Evolutionary conservation across 2,797 vertebrate genomes (phyloP).

Genomic region (Luscinia megarhynchos): DNA sequence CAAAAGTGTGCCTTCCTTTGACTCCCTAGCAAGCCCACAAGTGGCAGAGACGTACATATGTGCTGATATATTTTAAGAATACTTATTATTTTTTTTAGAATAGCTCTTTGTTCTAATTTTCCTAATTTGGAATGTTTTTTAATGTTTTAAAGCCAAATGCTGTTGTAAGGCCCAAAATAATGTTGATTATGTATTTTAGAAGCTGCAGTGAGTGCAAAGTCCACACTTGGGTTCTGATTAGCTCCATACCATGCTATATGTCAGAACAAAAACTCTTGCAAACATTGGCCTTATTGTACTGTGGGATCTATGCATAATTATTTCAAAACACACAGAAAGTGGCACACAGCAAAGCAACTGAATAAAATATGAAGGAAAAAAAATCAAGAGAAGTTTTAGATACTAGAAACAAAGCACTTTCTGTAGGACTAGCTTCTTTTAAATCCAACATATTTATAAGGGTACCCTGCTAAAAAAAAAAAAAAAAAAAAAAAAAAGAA

Average conservation of each 20-base stretch:
- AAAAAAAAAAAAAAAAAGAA: background rate
- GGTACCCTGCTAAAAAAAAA: slow-evolving; percentile 43
- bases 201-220: slow-evolving; percentile 26
- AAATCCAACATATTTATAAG: slow-evolving; percentile 73
- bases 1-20: background rate
- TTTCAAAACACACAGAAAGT: slow-evolving; percentile 70
- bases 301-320: slow-evolving; percentile 41
- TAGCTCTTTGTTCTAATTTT: slow-evolving; percentile 48
- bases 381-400: slow-evolving; percentile 50
- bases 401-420: slow-evolving; percentile 68
- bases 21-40: background rate
- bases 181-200: slow-evolving; percentile 46
- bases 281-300: slow-evolving; percentile 54
- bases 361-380: slow-evolving; percentile 37
- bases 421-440: slow-evolving; percentile 62
- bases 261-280: slow-evolving; percentile 61
- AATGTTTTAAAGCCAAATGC: slow-evolving; percentile 24
- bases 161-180: slow-evolving; percentile 32
- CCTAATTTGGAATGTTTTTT: slow-evolving; percentile 45
- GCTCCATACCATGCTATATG: slow-evolving; percentile 30
- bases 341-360: slow-evolving; percentile 47
- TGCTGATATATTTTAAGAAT: slow-evolving; percentile 52
- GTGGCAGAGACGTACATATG: slow-evolving; percentile 11
- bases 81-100: slow-evolving; percentile 51
- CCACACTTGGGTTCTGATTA: slow-evolving; percentile 65